Percentiles rank a stretch among this genome's conserved stretches.
phyloP scores from a whole-genome alignment of 2,113 vertebrate genomes.

The Eretmochelys imbricata region DNA sequence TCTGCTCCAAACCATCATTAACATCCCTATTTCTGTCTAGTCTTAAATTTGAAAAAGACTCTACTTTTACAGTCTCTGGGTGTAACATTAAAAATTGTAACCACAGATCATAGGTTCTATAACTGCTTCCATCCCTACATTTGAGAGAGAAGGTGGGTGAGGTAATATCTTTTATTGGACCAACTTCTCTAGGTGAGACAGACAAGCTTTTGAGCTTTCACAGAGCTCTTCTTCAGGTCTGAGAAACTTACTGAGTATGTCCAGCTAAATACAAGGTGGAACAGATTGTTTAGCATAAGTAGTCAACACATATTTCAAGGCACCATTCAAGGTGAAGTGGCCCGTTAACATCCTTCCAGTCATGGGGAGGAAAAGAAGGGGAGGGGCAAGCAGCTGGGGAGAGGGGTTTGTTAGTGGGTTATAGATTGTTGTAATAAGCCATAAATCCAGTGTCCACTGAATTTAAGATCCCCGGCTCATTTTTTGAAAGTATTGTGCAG shows the following conservation, averaged over 20 bases:
- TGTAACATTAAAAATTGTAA: not conserved
- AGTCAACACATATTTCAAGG: not conserved
- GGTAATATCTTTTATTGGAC: not conserved
- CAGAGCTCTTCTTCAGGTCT: not conserved
- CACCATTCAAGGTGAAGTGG: not conserved
- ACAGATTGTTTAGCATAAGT: not conserved
- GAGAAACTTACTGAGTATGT: not conserved
- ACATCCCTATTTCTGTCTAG: not conserved
- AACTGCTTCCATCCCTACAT: not conserved
- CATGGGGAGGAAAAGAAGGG: not conserved
- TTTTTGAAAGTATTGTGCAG: not conserved
- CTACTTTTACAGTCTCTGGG: not conserved
- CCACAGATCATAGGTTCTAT: not conserved
- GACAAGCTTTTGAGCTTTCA: not conserved
- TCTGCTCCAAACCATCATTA: not conserved
- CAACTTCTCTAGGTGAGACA: not conserved
- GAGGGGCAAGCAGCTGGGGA: not conserved
- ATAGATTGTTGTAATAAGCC: not conserved
- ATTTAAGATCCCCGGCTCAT: not conserved
- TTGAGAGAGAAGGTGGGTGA: not conserved
- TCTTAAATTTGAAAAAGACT: not conserved
- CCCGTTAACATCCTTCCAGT: not conserved
- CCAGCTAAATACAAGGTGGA: not conserved
- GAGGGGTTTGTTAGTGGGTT: not conserved
- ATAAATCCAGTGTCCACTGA: not conserved